Conservation (phyloP, 2,888 invertebrate genomes). For the Stenodema calcarata region DNA sequence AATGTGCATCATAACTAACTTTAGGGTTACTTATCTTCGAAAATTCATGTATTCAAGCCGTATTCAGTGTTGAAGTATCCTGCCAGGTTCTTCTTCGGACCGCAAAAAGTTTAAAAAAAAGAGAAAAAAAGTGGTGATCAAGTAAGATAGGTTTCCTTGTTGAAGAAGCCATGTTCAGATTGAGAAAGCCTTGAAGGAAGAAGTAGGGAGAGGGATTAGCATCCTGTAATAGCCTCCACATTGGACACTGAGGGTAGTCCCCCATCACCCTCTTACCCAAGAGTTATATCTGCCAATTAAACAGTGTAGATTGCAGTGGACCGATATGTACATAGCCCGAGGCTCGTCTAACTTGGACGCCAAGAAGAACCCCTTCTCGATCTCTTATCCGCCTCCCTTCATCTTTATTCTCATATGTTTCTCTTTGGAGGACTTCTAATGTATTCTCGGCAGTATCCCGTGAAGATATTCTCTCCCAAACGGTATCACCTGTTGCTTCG, state of each 20-base stretch:
- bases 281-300: slow-evolving; percentile 48
- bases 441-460: background rate
- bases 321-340: slow-evolving; percentile 48
- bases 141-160: slow-evolving; percentile 10
- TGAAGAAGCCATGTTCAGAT: slow-evolving; percentile 32
- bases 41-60: background rate
- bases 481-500: slow-evolving; percentile 39
- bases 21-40: no score
- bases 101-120: background rate
- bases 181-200: background rate
- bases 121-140: background rate
- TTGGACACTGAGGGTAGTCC: background rate
- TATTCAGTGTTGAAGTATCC: background rate
- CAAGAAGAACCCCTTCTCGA: background rate
- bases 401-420: slow-evolving; percentile 46
- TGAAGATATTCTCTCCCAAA: slow-evolving; percentile 30
- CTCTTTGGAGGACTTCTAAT: background rate
- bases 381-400: slow-evolving; percentile 23
- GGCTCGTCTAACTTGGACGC: slow-evolving; percentile 1
- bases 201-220: slow-evolving; percentile 36
- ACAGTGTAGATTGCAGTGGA: slow-evolving; percentile 47
- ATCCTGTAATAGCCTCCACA: slow-evolving; percentile 43
- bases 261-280: background rate
- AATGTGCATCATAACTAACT: no score
- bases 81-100: background rate